Evolutionary conservation across 2,888 invertebrate genomes (phyloP).

Genomic region (Stegana nigrithorax): DNA sequence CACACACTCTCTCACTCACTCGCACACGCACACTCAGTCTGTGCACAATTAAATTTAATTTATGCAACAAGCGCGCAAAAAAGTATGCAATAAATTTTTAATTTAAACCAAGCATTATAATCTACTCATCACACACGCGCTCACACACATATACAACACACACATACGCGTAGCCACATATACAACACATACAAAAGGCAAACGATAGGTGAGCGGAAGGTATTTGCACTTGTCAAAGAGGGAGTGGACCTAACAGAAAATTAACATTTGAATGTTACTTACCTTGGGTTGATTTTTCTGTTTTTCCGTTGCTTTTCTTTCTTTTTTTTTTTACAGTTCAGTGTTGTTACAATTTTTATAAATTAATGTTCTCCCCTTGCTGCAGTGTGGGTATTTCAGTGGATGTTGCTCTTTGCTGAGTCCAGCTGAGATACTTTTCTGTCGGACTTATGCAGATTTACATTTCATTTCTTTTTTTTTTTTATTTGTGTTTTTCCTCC

Average conservation of each 20-base stretch:
- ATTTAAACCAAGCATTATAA: constrained; percentile 49
- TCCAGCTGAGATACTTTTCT: neutral
- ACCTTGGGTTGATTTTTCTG: too few species aligned
- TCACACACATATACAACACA: constrained; percentile 26
- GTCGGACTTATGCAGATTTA: neutral
- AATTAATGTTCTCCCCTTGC: neutral
- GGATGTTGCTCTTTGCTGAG: neutral
- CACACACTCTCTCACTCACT: neutral
- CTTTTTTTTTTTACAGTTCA: neutral
- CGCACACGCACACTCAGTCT: constrained; percentile 8
- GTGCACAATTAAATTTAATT: constrained; percentile 50
- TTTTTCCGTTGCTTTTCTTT: constrained; percentile 7
- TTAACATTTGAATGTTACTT: constrained; percentile 46
- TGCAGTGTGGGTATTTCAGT: too few species aligned
- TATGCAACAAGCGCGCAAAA: constrained; percentile 45
- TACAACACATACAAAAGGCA: too few species aligned
- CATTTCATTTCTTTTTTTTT: constrained; percentile 14
- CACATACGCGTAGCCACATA: too few species aligned
- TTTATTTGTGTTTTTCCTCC: neutral
- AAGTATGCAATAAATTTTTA: constrained; percentile 61
- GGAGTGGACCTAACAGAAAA: constrained; percentile 15
- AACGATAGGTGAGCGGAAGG: too few species aligned
- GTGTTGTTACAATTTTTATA: neutral
- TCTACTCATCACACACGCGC: neutral
- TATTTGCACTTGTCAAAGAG: too few species aligned